Base-by-base conservation (phyloP, 2,888 invertebrate species). In the Prenolepis imparis region DNA sequence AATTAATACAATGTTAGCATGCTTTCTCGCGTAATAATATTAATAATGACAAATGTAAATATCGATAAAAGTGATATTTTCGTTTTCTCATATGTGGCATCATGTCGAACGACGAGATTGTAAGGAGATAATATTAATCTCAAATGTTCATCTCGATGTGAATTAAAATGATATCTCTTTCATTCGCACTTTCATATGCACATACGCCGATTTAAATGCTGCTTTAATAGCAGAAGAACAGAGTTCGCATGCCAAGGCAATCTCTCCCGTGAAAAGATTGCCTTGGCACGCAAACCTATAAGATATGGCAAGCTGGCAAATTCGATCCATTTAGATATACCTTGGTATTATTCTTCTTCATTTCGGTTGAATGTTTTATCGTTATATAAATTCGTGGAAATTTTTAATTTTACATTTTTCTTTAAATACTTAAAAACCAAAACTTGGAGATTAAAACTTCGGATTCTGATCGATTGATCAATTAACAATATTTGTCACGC, bases 261-360 rank as follows among this genome's bases (percentile, higher is more conserved):
- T 36, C 36, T 36, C 36, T 36, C 36, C 85, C 72, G 81, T 73
- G 88, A 91, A 91, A 91, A 90, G 91, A 90, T 86, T 88, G 86
- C 78, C 78, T 86, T 90, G 87, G 89, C 91, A 91, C 91, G 91
- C 91, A 86, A 91, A 80, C 77, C 68, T 75, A 82, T 64, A 18
- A 48, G 44, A 36, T 72, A 39, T 72, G 59, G 57, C 70, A 82
- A 63, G 55, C 72, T 36, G 36, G 36, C 36, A 36, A 82, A 63
- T 83, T 81, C 66, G 64, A 39, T 63, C 87, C 88, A 91, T 89
- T 89, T 91, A 89, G 21, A 21, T 84, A 52, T 21, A 57, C 55
- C 64, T 55, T 11, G 41, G 44, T 63, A 84, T 80, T 73, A 84
- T 86, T 82, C 70, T 9, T 24, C 36, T 36, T 39, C 66, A 11